Evolutionary conservation across 2,797 vertebrate genomes (phyloP), one percentile per base, ranked within the genome.

Genomic region (Vespertilio murinus): DNA sequence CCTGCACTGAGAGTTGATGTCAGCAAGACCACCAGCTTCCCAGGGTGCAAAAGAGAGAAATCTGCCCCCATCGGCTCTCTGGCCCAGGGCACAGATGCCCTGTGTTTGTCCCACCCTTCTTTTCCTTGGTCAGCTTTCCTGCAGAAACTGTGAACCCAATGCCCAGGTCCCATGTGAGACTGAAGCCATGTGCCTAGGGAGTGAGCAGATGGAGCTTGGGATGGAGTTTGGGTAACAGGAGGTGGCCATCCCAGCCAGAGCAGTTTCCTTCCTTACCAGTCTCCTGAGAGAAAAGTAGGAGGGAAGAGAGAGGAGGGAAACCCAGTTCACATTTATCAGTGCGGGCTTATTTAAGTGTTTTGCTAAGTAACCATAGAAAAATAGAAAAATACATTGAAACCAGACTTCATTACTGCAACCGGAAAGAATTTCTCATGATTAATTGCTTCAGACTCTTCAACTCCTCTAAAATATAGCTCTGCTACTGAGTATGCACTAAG

Each of bases 361-460:
- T 80, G 67, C 74, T 94, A 70, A 87, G 56, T 85, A 69, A 93
- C 69, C 52, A 45, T 40, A 61, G 54, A 81, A 71, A 81, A 95
- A 45, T 40, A 61, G 54, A 81, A 71, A 81, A 95, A 49, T 28
- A 42, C 47, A 47, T 64, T 25, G 45, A 94, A 93, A 70, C 25
- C 42, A 90, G 70, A 88, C 35, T 88, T 71, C 45, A 71, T 93
- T 83, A 69, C 74, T 90, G 54, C 14, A 85, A n/a, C 42, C 22
- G 74, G 91, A 90, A 90, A 94, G 45, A 14, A 93, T 82, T 88
- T 94, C 88, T 91, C 30, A 77, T 73, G n/a, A 94, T 89, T 94
- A 70, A 91, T 61, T 89, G 47, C 33, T 78, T 79, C n/a, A 52
- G 45, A 61, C 69, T 85, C 35, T 96, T 88, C 64, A 82, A 88